Evolutionary conservation across 2,888 invertebrate species (phyloP).

Genomic region (Eubasilissa splendida): DNA sequence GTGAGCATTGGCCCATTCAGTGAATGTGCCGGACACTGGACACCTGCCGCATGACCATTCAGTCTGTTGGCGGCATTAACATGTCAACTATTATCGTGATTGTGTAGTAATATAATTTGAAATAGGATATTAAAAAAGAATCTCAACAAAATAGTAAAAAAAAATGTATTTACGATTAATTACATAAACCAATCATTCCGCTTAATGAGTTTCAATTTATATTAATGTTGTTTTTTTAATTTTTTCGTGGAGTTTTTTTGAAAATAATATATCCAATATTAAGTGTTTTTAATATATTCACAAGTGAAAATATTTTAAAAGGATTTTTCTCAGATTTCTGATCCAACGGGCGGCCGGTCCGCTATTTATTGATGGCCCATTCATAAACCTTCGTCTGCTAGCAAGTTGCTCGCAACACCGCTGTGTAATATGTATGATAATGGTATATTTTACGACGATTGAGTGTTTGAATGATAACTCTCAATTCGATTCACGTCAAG

Average conservation of each 20-base stretch:
- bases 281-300: too few species aligned
- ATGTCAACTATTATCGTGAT: slow-evolving; percentile 14
- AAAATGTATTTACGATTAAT: too few species aligned
- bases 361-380: not conserved
- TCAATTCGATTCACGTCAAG: not conserved
- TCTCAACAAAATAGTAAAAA: too few species aligned
- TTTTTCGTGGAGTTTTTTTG: too few species aligned
- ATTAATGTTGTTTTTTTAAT: too few species aligned
- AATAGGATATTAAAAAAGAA: not conserved
- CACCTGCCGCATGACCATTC: not conserved
- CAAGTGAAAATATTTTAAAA: too few species aligned
- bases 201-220: too few species aligned
- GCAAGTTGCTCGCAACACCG: not conserved
- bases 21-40: not conserved
- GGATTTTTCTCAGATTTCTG: not conserved
- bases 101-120: slow-evolving; percentile 8
- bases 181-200: too few species aligned
- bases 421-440: not conserved
- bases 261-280: too few species aligned
- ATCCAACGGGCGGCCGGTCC: not conserved
- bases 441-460: not conserved
- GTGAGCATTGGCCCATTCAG: not conserved
- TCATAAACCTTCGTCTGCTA: not conserved
- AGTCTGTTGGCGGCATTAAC: slow-evolving; percentile 1
- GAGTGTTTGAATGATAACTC: not conserved